phyloP scores from a whole-genome alignment of 2,113 vertebrate species.

The Alethe castanea region DNA sequence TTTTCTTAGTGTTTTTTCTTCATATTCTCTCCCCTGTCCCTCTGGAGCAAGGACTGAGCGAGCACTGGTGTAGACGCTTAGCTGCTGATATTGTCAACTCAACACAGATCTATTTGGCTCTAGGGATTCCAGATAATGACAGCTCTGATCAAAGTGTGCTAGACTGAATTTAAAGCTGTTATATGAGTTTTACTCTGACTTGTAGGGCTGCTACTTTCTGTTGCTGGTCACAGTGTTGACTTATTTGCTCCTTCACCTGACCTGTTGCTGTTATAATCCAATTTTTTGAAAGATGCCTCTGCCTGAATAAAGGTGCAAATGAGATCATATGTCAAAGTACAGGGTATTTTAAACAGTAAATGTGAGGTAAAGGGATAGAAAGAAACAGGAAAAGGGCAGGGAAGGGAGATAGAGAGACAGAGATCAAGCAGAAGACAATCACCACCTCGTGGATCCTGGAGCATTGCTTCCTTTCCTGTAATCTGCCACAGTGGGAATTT shows the following conservation, averaged over 20 bases:
- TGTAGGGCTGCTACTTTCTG: neutral
- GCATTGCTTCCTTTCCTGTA: neutral
- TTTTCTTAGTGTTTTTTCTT: neutral
- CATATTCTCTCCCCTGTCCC: accelerated
- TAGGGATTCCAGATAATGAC: neutral
- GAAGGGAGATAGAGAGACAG: neutral
- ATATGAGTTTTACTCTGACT: neutral
- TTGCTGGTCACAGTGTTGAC: neutral
- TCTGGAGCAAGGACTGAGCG: neutral
- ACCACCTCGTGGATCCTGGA: accelerated
- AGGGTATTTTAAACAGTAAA: neutral
- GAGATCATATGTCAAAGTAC: neutral
- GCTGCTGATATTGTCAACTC: neutral
- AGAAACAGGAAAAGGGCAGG: neutral
- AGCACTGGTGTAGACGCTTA: neutral
- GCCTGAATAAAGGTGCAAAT: neutral
- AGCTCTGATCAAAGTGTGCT: neutral
- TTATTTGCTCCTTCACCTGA: neutral
- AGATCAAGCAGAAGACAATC: neutral
- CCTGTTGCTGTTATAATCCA: neutral
- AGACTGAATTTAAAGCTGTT: neutral
- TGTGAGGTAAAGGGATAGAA: neutral
- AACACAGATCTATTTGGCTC: neutral
- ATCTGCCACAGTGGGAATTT: neutral
- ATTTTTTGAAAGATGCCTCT: neutral